phyloP scores from a whole-genome alignment of 1,140 invertebrate species.

The Tetranychus cinnabarinus region DNA sequence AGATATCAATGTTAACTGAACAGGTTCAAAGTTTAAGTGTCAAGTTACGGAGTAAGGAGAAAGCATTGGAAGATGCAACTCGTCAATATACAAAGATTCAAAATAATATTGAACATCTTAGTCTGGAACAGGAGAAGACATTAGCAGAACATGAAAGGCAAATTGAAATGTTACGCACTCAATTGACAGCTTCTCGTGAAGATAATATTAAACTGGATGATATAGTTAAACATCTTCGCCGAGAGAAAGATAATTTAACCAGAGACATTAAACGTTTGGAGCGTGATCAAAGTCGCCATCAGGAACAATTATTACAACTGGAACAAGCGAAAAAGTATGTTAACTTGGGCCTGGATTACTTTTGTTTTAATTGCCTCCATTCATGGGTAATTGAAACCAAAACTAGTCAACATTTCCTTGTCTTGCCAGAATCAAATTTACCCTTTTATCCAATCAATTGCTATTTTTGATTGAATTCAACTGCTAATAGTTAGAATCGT shows the following conservation, averaged over 20 bases:
- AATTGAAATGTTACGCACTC: background rate
- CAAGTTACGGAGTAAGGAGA: background rate
- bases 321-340: no score
- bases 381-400: no score
- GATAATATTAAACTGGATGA: background rate
- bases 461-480: no score
- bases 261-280: background rate
- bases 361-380: no score
- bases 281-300: background rate
- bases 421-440: no score
- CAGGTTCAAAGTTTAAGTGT: constrained; percentile 2
- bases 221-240: background rate
- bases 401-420: no score
- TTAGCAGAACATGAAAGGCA: background rate
- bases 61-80: constrained; percentile 3
- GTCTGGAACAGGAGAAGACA: constrained; percentile 2
- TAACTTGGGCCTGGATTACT: no score
- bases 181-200: background rate
- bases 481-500: no score
- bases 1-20: background rate
- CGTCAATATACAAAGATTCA: constrained; percentile 3
- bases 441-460: no score
- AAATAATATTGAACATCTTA: background rate
- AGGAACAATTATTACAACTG: background rate
- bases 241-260: constrained; percentile 21